A percentile compares a stretch with the other conserved stretches of the same genome.
Conservation (phyloP, 2,113 vertebrate genomes). For the Sinocyclocheilus rhinocerous region DNA sequence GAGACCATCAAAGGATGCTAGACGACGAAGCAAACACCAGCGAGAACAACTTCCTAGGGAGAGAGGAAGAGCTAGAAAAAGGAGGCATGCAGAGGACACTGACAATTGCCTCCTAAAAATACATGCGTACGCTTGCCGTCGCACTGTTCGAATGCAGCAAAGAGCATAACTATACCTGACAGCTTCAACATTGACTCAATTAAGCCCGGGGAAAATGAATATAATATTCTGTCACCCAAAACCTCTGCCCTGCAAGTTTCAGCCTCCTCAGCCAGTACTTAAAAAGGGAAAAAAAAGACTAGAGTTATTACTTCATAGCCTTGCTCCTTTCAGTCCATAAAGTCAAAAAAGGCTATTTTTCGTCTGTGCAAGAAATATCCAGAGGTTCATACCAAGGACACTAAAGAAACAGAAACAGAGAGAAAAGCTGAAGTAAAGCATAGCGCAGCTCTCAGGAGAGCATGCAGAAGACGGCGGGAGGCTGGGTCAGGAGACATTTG, state of each 20-base stretch:
- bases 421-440: background rate
- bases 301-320: background rate
- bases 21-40: conserved; percentile 55
- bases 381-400: conserved; percentile 20
- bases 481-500: conserved; percentile 73
- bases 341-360: background rate
- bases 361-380: background rate
- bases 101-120: conserved; percentile 64
- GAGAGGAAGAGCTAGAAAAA: conserved; percentile 17
- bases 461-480: conserved; percentile 68
- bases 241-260: conserved; percentile 68
- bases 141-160: conserved; percentile 55
- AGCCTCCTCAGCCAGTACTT: conserved; percentile 58
- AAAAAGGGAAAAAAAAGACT: background rate
- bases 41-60: conserved; percentile 2
- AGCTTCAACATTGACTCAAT: conserved; percentile 78
- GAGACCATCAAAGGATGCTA: conserved; percentile 44
- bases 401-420: background rate
- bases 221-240: conserved; percentile 73
- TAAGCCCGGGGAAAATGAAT: conserved; percentile 72
- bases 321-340: background rate
- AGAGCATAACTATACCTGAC: conserved; percentile 73
- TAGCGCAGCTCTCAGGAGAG: conserved; percentile 54
- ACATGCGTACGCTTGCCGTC: conserved; percentile 58
- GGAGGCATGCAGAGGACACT: conserved; percentile 56